Evolutionary conservation across 2,888 invertebrate genomes (phyloP).

Genomic region (Cosmia pyralina): DNA sequence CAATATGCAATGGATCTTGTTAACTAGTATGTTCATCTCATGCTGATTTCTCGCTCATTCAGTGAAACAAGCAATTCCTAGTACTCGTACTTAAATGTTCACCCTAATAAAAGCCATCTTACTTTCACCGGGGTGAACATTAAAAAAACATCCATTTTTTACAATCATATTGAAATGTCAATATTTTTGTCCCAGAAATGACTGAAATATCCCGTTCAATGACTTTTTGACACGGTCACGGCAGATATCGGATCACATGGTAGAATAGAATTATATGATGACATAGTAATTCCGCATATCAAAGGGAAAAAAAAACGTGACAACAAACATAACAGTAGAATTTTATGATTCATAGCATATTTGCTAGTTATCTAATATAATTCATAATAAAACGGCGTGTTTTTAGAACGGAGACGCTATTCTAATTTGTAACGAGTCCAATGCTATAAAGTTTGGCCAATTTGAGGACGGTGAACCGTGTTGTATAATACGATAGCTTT

Average conservation of each 20-base stretch:
- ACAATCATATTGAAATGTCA: constrained; percentile 4
- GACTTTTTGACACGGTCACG: constrained; percentile 28
- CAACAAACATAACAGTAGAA: constrained; percentile 30
- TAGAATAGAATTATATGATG: constrained; percentile 29
- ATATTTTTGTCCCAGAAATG: background rate
- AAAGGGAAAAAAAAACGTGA: constrained; percentile 31
- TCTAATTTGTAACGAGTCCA: constrained; percentile 37
- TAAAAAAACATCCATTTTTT: background rate
- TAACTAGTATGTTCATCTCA: background rate
- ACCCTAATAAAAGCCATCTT: background rate
- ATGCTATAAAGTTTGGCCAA: constrained; percentile 48
- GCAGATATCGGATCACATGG: constrained; percentile 21
- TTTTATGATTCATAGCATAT: constrained; percentile 23
- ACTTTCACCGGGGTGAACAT: background rate
- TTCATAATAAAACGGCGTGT: constrained; percentile 39
- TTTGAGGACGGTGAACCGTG: constrained; percentile 35
- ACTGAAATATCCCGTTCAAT: constrained; percentile 33
- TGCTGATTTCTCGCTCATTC: background rate
- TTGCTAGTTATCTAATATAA: constrained; percentile 55
- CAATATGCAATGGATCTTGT: background rate
- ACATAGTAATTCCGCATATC: constrained; percentile 45
- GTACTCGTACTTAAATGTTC: background rate
- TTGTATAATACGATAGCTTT: constrained; percentile 26
- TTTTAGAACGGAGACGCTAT: constrained; percentile 20
- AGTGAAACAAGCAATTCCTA: background rate